phyloP scores from a whole-genome alignment of 2,888 invertebrate genomes.

The Vandiemenella viatica region DNA sequence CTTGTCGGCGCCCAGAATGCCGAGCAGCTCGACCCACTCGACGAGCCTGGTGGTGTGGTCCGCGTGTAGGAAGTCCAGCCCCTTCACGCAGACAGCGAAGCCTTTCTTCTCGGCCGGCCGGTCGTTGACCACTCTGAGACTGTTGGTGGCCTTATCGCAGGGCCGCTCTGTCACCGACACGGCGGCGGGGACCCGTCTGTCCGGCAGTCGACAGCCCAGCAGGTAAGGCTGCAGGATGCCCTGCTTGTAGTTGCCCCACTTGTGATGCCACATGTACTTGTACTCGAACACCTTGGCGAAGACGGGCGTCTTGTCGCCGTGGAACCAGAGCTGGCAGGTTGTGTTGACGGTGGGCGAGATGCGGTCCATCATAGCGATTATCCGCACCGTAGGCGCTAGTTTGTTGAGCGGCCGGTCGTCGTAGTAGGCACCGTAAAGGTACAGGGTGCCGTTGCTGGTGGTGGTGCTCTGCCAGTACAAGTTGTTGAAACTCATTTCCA shows the following conservation, averaged over 20 bases:
- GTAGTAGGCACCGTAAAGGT: conserved; percentile 26
- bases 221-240: conserved; percentile 25
- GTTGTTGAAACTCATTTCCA: conserved; percentile 25
- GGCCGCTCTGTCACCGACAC: conserved; percentile 24
- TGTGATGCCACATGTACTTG: conserved; percentile 24
- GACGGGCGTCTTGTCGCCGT: conserved; percentile 15
- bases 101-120: conserved; percentile 21
- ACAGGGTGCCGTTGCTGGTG: conserved; percentile 22
- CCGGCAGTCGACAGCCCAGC: conserved; percentile 24
- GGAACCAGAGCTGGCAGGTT: conserved; percentile 23
- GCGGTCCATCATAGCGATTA: conserved; percentile 26
- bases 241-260: conserved; percentile 25
- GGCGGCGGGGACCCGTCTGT: conserved; percentile 19
- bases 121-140: conserved; percentile 22
- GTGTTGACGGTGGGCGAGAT: conserved; percentile 21
- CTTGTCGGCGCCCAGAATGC: conserved; percentile 29
- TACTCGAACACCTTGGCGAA: conserved; percentile 21
- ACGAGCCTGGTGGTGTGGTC: conserved; percentile 27
- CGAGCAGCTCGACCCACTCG: conserved; percentile 32
- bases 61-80: conserved; percentile 29
- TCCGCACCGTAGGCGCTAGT: conserved; percentile 21
- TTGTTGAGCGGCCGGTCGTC: conserved; percentile 22
- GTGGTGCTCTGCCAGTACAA: conserved; percentile 25
- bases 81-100: conserved; percentile 30
- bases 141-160: conserved; percentile 24